Conservation (phyloP, 2,888 invertebrate genomes). For the Atrina japonica region DNA sequence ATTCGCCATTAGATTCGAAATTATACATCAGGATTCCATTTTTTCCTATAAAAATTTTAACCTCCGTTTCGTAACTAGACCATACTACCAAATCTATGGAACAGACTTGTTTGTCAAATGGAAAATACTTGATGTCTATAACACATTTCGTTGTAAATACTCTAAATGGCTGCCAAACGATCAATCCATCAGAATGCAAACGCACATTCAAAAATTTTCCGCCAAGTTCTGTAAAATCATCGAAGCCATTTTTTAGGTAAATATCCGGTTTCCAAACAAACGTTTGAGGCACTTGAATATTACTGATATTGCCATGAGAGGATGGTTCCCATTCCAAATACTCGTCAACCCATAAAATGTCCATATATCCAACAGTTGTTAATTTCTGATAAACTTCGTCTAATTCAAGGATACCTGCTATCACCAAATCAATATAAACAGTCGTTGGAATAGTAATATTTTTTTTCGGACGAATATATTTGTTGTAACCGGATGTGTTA, state of each 20-base stretch:
- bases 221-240: constrained; percentile 48
- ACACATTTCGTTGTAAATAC: constrained; percentile 54
- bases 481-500: constrained; percentile 52
- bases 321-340: constrained; percentile 48
- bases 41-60: constrained; percentile 37
- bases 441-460: constrained; percentile 42
- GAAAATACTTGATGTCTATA: constrained; percentile 53
- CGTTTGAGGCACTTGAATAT: constrained; percentile 52
- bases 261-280: constrained; percentile 60
- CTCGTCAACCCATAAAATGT: constrained; percentile 54
- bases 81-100: constrained; percentile 51
- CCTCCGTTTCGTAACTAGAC: neutral
- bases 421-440: constrained; percentile 49
- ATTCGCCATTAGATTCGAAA: constrained; percentile 50
- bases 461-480: constrained; percentile 50
- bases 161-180: constrained; percentile 56
- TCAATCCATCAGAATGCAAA: constrained; percentile 32
- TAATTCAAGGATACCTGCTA: constrained; percentile 53
- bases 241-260: constrained; percentile 55
- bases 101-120: constrained; percentile 57
- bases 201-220: constrained; percentile 50
- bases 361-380: constrained; percentile 51
- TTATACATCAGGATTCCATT: constrained; percentile 41
- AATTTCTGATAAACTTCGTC: constrained; percentile 53
- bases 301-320: constrained; percentile 40